Base-by-base conservation (phyloP, 2,888 invertebrate species). In the Caenorhabditis sulstoni region DNA sequence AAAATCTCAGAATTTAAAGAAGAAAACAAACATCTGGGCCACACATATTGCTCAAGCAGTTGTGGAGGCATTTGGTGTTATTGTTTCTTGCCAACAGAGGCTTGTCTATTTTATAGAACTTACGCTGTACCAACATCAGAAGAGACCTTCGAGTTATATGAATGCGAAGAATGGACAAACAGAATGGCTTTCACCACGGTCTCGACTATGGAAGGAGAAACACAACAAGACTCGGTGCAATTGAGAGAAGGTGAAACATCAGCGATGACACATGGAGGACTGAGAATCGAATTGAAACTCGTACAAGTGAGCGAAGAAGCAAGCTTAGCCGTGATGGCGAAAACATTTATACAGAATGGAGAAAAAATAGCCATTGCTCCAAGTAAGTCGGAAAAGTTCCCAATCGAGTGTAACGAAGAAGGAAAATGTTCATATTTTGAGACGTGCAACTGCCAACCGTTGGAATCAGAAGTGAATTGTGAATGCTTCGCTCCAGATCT, bases 41-140 rank as follows among this genome's bases (percentile, higher is more conserved):
- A 22, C 18, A 64, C 64, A 0, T 64, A 64, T n/a, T 64, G 64
- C 20, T 12, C 9, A 2, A 39, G 11, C 7, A 64, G 64, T 41
- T 64, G 64, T 14, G 64, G 64, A 20, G 39, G 52, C 7, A 2
- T 64, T 0, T 49, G 39, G 16, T 64, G 64, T 22, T 14, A 14
- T 20, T 64, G 64, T 12, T 16, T 64, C 0, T 20, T 50, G 39
- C 52, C 52, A 0, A 64, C 64, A 12, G 18, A 16, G 52, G 64
- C 20, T 20, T 64, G 64, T 22, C 14, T 64, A 8, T 52, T 64
- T 12, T 64, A 52, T n/a, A 5, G 64, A 41, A 64, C 39, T 11
- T 64, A 64, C 39, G 64, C 64, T 22, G 16, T 22, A 1, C 50
- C 50, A 9, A 64, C 50, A 2, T 20, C 12, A 3, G 50, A 64